Evolutionary conservation across 2,888 invertebrate species (phyloP), one percentile per base, ranked within the genome.

Genomic region (Melinaea marsaeus): DNA sequence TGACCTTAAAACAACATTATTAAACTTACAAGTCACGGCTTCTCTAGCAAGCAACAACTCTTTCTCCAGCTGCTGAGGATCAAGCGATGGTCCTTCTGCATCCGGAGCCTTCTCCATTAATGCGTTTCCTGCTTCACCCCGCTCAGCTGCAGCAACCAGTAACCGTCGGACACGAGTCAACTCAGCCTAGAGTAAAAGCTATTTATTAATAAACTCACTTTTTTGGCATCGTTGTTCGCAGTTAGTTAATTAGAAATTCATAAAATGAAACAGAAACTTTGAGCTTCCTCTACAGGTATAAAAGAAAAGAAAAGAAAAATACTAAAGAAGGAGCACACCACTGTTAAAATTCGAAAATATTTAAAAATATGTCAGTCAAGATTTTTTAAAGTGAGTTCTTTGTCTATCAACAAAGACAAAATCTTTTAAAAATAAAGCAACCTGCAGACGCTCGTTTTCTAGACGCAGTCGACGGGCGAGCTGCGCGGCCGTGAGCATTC

Each of bases 11-110:
- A 6, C 9, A 6, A 42, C 6, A 42, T 42, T 6, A 9, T 9
- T 42, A 2, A 47, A 72, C 90, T 89, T 70, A 91, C 91, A 91
- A 63, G 85, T 93, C 37, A 96, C 91, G 57, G 96, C 95, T 85
- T 96, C 96, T 81, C 95, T 94, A 32, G 96, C 95, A 68, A 95
- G 92, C 65, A 94, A 93, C 64, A 96, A 90, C 76, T 96, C 95
- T 75, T 94, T 93, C 76, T 95, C 94, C 57, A 95, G 84, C 63
- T 92, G 92, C 65, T 92, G 85, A 73, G 93, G 92, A 60, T 93
- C 93, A 0, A 88, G 72, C 2, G 92, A 80, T 79, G 93, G 77
- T 64, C 89, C 80, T n/a, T 91, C 91, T 77, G 78, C 76, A 68
- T 85, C 91, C n/a, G 91, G 92, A 37, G 92, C 92, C 42, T 93